Evolutionary conservation across 1,140 invertebrate genomes (phyloP).

Genomic region (Aphis gossypii): DNA sequence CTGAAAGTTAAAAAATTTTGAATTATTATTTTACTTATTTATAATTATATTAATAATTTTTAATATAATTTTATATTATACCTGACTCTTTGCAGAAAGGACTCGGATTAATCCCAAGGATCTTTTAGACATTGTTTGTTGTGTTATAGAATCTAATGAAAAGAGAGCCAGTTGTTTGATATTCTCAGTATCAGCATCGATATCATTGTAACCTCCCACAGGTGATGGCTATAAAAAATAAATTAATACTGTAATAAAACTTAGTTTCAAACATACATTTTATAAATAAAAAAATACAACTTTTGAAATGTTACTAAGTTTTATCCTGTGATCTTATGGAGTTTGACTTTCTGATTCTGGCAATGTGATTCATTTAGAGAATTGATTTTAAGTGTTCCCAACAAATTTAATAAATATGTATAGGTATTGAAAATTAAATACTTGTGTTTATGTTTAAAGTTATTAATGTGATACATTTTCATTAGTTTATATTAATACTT

Average conservation of each 20-base stretch:
- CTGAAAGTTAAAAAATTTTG: not conserved
- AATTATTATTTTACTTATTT: not conserved
- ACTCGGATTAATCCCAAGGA: conserved; percentile 40
- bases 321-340: not conserved
- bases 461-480: no score
- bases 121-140: conserved; percentile 52
- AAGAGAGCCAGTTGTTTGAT: not conserved
- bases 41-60: not conserved
- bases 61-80: not conserved
- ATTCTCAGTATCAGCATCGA: not conserved
- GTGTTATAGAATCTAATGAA: conserved; percentile 52
- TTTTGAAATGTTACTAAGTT: not conserved
- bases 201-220: not conserved
- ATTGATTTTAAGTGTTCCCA: not conserved
- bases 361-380: not conserved
- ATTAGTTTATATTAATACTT: no score
- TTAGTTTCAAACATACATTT: not conserved
- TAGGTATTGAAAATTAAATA: not conserved
- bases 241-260: not conserved
- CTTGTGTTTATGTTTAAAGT: not conserved
- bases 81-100: conserved; percentile 41
- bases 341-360: not conserved
- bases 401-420: not conserved
- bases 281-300: not conserved
- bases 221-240: conserved; percentile 32